phyloP scores from a whole-genome alignment of 2,113 vertebrate genomes.

The Lucifuga dentata region DNA sequence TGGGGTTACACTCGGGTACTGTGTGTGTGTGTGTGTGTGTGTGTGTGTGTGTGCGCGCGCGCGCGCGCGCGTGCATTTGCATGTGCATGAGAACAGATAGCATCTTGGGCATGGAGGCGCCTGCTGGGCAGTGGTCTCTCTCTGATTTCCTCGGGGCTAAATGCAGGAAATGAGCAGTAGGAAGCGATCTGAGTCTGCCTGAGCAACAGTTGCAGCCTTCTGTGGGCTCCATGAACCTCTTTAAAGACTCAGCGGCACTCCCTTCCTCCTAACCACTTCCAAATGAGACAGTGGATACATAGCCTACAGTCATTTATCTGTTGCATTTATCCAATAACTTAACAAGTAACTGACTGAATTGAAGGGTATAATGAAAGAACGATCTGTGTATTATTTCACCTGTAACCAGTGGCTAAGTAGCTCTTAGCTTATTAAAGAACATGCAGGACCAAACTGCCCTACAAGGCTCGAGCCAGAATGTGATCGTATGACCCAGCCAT shows the following conservation, averaged over 20 bases:
- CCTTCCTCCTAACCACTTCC: slow-evolving; percentile 28
- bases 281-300: slow-evolving; percentile 49
- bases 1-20: slow-evolving; percentile 4
- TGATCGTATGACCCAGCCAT: background rate
- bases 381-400: too few relatives aligned
- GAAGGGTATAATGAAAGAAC: too few relatives aligned
- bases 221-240: slow-evolving; percentile 51
- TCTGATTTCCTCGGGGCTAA: slow-evolving; percentile 69
- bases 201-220: slow-evolving; percentile 51
- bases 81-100: slow-evolving; percentile 65
- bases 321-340: slow-evolving; percentile 16
- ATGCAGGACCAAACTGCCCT: background rate
- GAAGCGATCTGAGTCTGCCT: slow-evolving; percentile 55
- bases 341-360: slow-evolving; percentile 7
- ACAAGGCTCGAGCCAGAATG: too few relatives aligned
- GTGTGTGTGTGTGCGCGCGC: too few relatives aligned
- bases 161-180: slow-evolving; percentile 74
- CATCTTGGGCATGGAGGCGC: slow-evolving; percentile 71
- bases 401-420: too few relatives aligned
- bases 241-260: slow-evolving; percentile 47
- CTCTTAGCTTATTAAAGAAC: too few relatives aligned
- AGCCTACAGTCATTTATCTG: slow-evolving; percentile 28
- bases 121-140: slow-evolving; percentile 70
- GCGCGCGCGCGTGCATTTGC: too few relatives aligned
- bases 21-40: slow-evolving; percentile 24